Conservation (phyloP, 2,888 invertebrate species). For the Encarsia formosa region DNA sequence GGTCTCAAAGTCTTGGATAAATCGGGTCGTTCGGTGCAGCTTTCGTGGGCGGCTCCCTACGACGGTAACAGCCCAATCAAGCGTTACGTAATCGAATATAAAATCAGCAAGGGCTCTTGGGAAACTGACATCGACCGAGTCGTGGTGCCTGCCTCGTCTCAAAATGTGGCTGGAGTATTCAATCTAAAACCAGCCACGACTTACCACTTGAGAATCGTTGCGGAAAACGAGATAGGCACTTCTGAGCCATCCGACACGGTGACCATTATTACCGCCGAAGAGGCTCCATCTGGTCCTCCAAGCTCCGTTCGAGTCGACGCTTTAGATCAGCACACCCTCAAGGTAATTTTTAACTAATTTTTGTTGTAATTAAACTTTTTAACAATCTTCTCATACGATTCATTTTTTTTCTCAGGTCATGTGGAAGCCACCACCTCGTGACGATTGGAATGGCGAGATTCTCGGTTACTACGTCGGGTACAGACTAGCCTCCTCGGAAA, state of each 20-base stretch:
- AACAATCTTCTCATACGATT: background rate
- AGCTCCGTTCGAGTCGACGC: conserved; percentile 81
- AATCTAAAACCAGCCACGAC: conserved; percentile 87
- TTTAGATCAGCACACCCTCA: conserved; percentile 79
- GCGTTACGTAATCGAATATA: conserved; percentile 86
- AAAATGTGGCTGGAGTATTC: conserved; percentile 84
- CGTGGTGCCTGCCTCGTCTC: conserved; percentile 77
- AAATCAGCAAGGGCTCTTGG: conserved; percentile 78
- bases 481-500: conserved; percentile 77
- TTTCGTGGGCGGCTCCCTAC: conserved; percentile 90
- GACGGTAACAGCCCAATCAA: conserved; percentile 88
- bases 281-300: conserved; percentile 80
- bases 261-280: conserved; percentile 92
- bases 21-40: conserved; percentile 83
- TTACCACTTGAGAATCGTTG: conserved; percentile 88
- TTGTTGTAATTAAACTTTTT: background rate
- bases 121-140: conserved; percentile 83
- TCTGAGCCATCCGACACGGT: conserved; percentile 90
- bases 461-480: conserved; percentile 88
- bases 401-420: no score
- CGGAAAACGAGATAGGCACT: conserved; percentile 90
- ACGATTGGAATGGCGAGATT: conserved; percentile 91
- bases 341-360: conserved; percentile 44
- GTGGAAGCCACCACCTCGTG: conserved; percentile 86
- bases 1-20: conserved; percentile 85